phyloP scores from a whole-genome alignment of 2,888 invertebrate species.

The Carcina quercana region DNA sequence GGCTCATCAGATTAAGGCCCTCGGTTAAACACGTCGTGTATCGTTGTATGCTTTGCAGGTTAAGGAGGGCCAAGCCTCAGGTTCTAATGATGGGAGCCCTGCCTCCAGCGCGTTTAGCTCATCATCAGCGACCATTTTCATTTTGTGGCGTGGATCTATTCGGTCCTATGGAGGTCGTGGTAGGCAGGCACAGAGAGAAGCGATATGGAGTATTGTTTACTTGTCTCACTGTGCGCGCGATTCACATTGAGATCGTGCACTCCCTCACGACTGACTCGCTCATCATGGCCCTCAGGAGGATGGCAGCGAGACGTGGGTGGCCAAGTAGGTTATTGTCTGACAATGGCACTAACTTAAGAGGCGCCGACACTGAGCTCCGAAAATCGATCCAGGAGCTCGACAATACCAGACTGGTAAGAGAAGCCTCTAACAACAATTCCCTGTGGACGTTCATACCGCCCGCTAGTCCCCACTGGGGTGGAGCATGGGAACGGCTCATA shows the following conservation, averaged over 20 bases:
- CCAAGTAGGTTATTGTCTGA: constrained; percentile 11
- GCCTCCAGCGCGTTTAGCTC: constrained; percentile 17
- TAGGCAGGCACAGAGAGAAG: constrained; percentile 15
- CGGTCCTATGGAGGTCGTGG: constrained; percentile 18
- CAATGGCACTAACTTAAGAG: constrained; percentile 18
- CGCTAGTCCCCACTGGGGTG: constrained; percentile 11
- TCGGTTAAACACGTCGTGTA: constrained; percentile 15
- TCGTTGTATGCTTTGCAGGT: constrained; percentile 16
- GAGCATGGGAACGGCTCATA: constrained; percentile 14
- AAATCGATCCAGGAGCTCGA: constrained; percentile 9
- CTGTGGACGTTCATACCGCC: constrained; percentile 12
- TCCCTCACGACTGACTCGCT: constrained; percentile 9
- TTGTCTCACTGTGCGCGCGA: constrained; percentile 18
- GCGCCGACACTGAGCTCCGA: constrained; percentile 15
- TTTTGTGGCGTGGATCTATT: constrained; percentile 19
- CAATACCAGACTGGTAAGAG: background rate
- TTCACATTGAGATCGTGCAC: constrained; percentile 15
- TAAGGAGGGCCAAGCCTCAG: constrained; percentile 11
- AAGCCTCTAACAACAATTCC: constrained; percentile 5
- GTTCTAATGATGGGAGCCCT: constrained; percentile 20
- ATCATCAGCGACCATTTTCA: constrained; percentile 18
- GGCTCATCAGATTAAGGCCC: constrained; percentile 14
- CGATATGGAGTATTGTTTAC: constrained; percentile 21
- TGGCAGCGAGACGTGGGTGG: constrained; percentile 17
- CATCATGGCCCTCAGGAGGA: constrained; percentile 13